These are phyloP conservation scores for Damaliscus lunatus DNA, from an alignment of 2,113 vertebrate species.

Conservation along the genomic window DNA sequence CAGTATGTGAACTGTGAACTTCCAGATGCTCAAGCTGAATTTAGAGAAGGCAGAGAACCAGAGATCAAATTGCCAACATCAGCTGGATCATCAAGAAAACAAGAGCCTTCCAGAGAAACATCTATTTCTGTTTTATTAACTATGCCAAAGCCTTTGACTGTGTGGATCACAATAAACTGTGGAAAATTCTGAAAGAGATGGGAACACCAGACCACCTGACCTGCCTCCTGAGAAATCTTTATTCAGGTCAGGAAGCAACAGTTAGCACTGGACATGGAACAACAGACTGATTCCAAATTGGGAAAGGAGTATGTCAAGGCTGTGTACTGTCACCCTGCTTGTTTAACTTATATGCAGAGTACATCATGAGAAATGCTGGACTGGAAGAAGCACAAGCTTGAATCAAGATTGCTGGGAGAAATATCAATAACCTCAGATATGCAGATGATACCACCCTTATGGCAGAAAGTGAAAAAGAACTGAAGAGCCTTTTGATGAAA, in stretches of 20 bases:
- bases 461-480: neutral
- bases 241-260: neutral
- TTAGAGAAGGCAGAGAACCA: neutral
- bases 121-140: neutral
- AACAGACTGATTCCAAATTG: neutral
- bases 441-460: neutral
- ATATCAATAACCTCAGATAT: neutral
- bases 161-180: neutral
- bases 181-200: neutral
- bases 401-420: neutral
- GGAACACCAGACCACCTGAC: neutral
- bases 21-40: neutral
- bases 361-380: neutral
- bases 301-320: neutral
- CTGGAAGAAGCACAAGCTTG: neutral
- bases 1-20: neutral
- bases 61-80: neutral
- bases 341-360: neutral
- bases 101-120: neutral
- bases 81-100: neutral
- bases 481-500: neutral
- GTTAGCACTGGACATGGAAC: neutral
- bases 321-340: neutral
- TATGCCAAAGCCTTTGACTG: neutral
- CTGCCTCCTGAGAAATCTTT: neutral